Conservation (phyloP, 2,113 vertebrate species). For the Caretta caretta region DNA sequence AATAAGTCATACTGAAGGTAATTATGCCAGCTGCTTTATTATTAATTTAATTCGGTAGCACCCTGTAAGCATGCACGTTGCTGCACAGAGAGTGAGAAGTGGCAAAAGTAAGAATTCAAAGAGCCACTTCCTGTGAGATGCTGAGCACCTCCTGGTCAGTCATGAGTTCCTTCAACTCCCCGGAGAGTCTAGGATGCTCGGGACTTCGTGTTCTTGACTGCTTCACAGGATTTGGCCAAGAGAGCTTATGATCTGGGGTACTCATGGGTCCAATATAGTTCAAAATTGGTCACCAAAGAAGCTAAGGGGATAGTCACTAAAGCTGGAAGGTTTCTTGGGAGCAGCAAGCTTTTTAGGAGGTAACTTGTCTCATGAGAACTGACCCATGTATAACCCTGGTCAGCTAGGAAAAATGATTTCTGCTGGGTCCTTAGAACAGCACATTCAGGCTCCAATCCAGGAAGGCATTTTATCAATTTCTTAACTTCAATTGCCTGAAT, state of each 20-base stretch:
- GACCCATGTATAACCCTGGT: rapidly evolving
- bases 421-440: neutral
- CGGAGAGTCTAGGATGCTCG: rapidly evolving
- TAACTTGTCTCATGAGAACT: neutral
- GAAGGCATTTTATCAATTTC: neutral
- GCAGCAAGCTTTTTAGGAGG: neutral
- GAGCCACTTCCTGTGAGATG: neutral
- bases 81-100: neutral
- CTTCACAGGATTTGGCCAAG: neutral
- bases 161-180: rapidly evolving
- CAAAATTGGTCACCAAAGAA: rapidly evolving
- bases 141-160: neutral
- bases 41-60: neutral
- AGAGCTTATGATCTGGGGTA: rapidly evolving
- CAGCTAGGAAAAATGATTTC: neutral
- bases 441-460: neutral
- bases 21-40: neutral
- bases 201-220: neutral
- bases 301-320: neutral
- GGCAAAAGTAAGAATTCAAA: neutral
- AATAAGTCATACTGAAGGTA: neutral
- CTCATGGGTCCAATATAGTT: rapidly evolving
- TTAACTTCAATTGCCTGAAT: neutral
- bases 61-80: neutral
- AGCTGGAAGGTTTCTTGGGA: neutral